A percentile compares a stretch with the other conserved stretches of the same genome.
Conservation (phyloP, 2,888 invertebrate species). For the Tridacna gigas region DNA sequence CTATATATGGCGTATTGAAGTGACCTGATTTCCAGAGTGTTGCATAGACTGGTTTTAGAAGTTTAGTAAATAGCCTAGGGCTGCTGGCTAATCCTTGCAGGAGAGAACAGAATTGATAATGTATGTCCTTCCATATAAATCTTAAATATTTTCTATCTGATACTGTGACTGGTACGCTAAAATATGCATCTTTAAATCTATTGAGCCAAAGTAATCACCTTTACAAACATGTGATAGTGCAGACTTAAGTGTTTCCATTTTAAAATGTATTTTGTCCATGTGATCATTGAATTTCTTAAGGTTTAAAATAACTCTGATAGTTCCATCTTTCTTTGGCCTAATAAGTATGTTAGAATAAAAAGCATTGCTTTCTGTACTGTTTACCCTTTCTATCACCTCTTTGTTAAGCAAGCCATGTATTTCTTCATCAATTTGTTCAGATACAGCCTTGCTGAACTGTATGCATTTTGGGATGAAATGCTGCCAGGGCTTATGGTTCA, state of each 20-base stretch:
- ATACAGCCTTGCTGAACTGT: constrained; percentile 15
- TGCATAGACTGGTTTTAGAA: no score
- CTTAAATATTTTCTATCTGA: constrained; percentile 48
- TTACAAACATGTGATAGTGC: constrained; percentile 27
- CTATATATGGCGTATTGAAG: no score
- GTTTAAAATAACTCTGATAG: constrained; percentile 52
- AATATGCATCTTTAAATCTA: constrained; percentile 61
- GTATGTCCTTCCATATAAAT: constrained; percentile 27
- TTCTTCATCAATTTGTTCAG: constrained; percentile 17
- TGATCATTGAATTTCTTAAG: no score
- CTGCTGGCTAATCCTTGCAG: constrained; percentile 5
- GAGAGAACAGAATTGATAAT: not conserved
- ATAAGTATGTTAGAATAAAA: constrained; percentile 50
- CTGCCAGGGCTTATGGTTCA: constrained; percentile 30
- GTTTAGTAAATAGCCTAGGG: no score
- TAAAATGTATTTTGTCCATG: no score
- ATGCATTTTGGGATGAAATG: constrained; percentile 14
- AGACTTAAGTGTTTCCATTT: no score
- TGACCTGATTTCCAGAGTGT: no score
- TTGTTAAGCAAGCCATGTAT: constrained; percentile 17
- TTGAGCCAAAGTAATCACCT: constrained; percentile 59
- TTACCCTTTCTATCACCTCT: constrained; percentile 23
- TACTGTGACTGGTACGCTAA: constrained; percentile 40
- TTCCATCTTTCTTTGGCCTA: constrained; percentile 46
- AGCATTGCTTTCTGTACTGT: not conserved